These are phyloP conservation scores for Tautogolabrus adspersus DNA, from an alignment of 2,113 vertebrate species.

Conservation along the genomic window DNA sequence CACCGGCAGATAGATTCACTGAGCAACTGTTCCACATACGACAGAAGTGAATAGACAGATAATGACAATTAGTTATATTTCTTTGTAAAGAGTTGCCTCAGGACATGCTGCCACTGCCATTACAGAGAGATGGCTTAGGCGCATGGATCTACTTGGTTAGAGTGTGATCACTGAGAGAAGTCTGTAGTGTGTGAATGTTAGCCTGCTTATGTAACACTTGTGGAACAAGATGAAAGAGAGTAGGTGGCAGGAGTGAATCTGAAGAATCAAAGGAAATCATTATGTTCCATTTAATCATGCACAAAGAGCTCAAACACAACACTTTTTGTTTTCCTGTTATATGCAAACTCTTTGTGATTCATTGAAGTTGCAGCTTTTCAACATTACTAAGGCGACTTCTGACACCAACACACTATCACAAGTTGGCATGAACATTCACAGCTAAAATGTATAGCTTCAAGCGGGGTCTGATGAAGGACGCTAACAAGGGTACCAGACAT, in stretches of 20 bases:
- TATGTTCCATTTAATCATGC: background rate
- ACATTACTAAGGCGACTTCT: background rate
- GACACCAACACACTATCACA: conserved; percentile 4
- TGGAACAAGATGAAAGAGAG: conserved; percentile 39
- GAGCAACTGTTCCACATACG: background rate
- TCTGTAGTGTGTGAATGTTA: conserved; percentile 50
- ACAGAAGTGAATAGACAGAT: conserved; percentile 9
- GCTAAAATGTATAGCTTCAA: background rate
- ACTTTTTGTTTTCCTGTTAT: conserved; percentile 2
- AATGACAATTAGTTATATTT: conserved; percentile 10
- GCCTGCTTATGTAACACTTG: conserved; percentile 54
- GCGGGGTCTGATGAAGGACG: background rate
- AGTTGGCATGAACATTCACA: conserved; percentile 18
- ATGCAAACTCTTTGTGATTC: background rate
- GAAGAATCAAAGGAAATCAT: conserved; percentile 11
- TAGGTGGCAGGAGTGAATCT: conserved; percentile 35
- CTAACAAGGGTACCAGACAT: background rate
- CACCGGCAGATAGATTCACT: conserved; percentile 6
- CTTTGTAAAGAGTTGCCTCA: background rate
- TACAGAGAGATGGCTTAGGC: background rate
- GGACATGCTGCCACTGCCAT: background rate
- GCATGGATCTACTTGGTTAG: conserved; percentile 17
- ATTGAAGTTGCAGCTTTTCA: background rate
- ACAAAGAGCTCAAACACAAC: background rate
- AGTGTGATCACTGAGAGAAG: conserved; percentile 41